phyloP scores from a whole-genome alignment of 2,888 invertebrate species.

The Trisateles emortualis region DNA sequence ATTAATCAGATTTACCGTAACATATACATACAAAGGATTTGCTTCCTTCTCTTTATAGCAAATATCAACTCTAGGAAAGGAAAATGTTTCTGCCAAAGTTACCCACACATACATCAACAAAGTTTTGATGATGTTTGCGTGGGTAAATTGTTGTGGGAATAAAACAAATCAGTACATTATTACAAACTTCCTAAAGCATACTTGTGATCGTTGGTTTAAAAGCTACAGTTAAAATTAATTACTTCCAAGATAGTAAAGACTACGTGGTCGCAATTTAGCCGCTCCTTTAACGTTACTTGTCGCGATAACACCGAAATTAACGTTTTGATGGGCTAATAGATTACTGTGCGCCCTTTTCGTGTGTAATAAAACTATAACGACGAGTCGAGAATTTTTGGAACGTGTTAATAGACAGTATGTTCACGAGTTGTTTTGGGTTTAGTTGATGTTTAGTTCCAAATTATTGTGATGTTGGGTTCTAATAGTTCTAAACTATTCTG shows the following conservation, averaged over 20 bases:
- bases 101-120: too few relatives aligned
- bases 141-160: too few relatives aligned
- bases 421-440: neutral
- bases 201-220: conserved; percentile 16
- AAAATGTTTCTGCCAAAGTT: too few relatives aligned
- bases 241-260: conserved; percentile 52
- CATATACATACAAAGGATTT: too few relatives aligned
- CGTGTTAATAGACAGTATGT: neutral
- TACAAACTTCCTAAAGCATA: too few relatives aligned
- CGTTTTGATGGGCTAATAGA: conserved; percentile 45
- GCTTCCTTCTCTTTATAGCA: too few relatives aligned
- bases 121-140: too few relatives aligned
- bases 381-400: conserved; percentile 2
- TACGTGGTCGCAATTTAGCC: conserved; percentile 56
- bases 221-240: conserved; percentile 53
- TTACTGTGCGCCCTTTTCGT: conserved; percentile 24
- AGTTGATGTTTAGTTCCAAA: neutral
- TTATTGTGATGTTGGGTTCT: neutral
- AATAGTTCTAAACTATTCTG: too few relatives aligned
- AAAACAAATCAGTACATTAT: too few relatives aligned
- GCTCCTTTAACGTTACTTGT: conserved; percentile 40
- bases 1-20: too few relatives aligned
- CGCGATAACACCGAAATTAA: conserved; percentile 51
- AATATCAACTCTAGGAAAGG: too few relatives aligned
- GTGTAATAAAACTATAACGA: conserved; percentile 12